Evolutionary conservation across 2,797 vertebrate genomes (phyloP).

Genomic region (Peromyscus aztecus): DNA sequence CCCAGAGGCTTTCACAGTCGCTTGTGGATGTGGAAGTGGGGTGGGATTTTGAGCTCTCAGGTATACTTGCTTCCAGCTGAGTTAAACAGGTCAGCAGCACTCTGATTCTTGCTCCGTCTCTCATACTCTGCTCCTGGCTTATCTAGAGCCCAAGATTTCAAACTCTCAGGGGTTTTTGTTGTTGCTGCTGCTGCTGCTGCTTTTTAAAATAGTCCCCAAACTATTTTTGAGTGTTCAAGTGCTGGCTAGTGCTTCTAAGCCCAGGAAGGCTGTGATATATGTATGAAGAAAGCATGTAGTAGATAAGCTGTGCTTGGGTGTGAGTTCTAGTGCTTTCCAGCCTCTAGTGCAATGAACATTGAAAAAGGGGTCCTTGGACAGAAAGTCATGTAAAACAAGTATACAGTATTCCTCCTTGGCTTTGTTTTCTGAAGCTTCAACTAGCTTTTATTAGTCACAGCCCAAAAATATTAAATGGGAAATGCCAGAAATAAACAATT

Average conservation of each 20-base stretch:
- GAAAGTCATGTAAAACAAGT: not conserved
- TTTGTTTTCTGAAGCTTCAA: not conserved
- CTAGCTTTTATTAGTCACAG: not conserved
- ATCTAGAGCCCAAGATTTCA: not conserved
- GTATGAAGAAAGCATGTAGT: not conserved
- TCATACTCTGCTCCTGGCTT: not conserved
- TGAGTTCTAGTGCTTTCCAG: not conserved
- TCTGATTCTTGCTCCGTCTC: not conserved
- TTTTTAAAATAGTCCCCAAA: constrained; percentile 22
- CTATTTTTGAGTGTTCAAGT: not conserved
- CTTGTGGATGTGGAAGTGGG: not conserved
- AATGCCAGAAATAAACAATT: not conserved
- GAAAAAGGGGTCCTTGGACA: not conserved
- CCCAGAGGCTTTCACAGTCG: not conserved
- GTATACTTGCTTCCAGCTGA: not conserved
- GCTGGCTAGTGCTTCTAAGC: not conserved
- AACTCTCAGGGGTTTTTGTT: not conserved
- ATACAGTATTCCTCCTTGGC: no score
- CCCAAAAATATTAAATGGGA: not conserved
- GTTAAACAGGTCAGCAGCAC: not conserved
- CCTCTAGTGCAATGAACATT: not conserved
- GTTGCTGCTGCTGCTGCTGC: not conserved
- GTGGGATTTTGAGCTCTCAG: not conserved
- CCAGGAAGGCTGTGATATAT: not conserved
- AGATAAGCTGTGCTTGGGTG: not conserved